Evolutionary conservation across 2,797 vertebrate genomes (phyloP).

Genomic region (Morelia viridis): DNA sequence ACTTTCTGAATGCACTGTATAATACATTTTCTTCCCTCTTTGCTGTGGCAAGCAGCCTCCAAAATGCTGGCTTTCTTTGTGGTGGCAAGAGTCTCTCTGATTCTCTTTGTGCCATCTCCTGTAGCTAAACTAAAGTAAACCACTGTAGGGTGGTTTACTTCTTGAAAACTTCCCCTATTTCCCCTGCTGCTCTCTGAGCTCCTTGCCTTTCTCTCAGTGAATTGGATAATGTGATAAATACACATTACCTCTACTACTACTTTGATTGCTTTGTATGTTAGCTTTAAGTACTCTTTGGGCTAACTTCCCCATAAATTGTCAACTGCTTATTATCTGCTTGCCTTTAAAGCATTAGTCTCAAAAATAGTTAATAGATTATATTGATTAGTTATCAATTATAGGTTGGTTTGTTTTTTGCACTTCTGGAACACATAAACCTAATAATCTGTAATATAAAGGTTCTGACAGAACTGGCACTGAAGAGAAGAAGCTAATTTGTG

Average conservation of each 20-base stretch:
- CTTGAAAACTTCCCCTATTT: background rate
- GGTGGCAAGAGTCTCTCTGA: background rate
- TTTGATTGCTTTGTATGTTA: background rate
- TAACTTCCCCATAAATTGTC: background rate
- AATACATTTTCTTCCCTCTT: background rate
- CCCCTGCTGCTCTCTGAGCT: background rate
- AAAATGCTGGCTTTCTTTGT: background rate
- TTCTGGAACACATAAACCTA: background rate
- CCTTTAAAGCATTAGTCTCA: background rate
- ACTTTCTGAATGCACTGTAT: background rate
- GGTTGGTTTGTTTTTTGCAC: background rate
- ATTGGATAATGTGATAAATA: background rate
- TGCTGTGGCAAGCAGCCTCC: background rate
- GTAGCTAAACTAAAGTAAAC: background rate
- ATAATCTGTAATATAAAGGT: background rate
- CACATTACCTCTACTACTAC: background rate
- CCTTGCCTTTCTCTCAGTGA: background rate
- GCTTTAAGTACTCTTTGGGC: background rate
- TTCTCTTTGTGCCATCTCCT: background rate
- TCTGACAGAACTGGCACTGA: background rate
- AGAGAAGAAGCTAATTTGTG: background rate
- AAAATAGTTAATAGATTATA: background rate
- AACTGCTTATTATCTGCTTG: background rate
- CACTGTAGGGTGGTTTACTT: background rate
- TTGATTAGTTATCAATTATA: background rate